These are phyloP conservation scores for Chamaetylas fuelleborni DNA, from an alignment of 2,113 vertebrate species.

Conservation along the genomic window DNA sequence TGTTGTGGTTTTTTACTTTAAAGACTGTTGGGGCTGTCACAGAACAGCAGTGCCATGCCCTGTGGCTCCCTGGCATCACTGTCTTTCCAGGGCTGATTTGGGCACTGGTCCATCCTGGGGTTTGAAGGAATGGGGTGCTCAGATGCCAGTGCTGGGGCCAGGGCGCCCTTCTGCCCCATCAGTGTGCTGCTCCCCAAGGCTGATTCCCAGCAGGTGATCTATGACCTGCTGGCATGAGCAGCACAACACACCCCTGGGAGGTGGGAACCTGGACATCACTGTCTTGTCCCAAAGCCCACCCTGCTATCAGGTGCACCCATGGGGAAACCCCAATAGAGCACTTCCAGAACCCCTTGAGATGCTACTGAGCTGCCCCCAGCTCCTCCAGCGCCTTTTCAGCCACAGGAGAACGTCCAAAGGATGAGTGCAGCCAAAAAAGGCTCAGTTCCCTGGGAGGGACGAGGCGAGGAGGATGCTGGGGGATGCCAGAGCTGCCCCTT, in stretches of 20 bases:
- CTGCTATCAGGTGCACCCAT: background rate
- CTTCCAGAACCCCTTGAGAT: background rate
- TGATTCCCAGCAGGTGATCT: background rate
- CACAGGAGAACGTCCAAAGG: background rate
- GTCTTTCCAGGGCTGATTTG: background rate
- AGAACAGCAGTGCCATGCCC: background rate
- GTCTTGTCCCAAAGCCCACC: background rate
- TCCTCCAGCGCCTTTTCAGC: background rate
- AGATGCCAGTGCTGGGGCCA: background rate
- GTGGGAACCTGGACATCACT: background rate
- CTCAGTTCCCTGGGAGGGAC: background rate
- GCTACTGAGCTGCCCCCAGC: background rate
- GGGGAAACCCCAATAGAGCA: background rate
- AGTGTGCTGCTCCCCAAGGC: background rate
- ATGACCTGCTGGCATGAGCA: background rate
- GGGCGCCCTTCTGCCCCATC: background rate
- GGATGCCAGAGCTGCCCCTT: background rate
- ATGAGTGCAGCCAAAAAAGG: background rate
- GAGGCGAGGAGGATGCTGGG: background rate
- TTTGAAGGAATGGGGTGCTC: background rate
- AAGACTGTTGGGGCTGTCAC: background rate
- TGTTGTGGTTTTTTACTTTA: slow-evolving; percentile 19
- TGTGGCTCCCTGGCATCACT: background rate
- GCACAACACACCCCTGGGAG: background rate
- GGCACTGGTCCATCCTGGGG: background rate